Conservation (phyloP, 2,888 invertebrate species). For the Amblyjoppa proteus region DNA sequence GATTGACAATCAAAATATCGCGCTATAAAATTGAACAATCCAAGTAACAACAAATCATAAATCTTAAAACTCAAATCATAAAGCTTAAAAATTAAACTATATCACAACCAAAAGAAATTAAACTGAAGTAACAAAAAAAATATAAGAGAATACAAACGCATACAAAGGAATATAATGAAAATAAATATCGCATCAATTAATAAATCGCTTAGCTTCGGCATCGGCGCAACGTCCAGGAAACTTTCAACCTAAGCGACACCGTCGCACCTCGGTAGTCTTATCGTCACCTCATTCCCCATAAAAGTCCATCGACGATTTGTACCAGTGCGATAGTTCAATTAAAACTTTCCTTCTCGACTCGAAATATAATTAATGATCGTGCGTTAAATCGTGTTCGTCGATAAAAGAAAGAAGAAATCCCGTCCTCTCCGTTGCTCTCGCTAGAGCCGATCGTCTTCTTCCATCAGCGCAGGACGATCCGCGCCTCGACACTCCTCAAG, state of each 20-base stretch:
- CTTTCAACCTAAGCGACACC: background rate
- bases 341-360: constrained; percentile 73
- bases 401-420: constrained; percentile 57
- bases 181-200: too few relatives aligned
- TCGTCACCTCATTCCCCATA: constrained; percentile 64
- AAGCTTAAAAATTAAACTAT: too few relatives aligned
- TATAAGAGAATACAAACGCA: too few relatives aligned
- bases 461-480: background rate
- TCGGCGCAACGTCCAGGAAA: background rate
- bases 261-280: constrained; percentile 48
- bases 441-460: background rate
- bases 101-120: too few relatives aligned
- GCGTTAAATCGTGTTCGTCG: constrained; percentile 62
- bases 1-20: too few relatives aligned
- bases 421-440: constrained; percentile 2
- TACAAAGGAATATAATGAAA: too few relatives aligned
- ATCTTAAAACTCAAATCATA: too few relatives aligned
- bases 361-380: constrained; percentile 69
- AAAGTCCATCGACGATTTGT: constrained; percentile 69
- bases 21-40: too few relatives aligned
- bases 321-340: constrained; percentile 72
- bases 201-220: too few relatives aligned
- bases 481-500: background rate
- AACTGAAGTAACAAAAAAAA: too few relatives aligned
- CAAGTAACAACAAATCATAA: too few relatives aligned